A percentile compares a stretch with the other conserved stretches of the same genome.
phyloP scores from a whole-genome alignment of 2,113 vertebrate species.

The Oreocharis arfaki region DNA sequence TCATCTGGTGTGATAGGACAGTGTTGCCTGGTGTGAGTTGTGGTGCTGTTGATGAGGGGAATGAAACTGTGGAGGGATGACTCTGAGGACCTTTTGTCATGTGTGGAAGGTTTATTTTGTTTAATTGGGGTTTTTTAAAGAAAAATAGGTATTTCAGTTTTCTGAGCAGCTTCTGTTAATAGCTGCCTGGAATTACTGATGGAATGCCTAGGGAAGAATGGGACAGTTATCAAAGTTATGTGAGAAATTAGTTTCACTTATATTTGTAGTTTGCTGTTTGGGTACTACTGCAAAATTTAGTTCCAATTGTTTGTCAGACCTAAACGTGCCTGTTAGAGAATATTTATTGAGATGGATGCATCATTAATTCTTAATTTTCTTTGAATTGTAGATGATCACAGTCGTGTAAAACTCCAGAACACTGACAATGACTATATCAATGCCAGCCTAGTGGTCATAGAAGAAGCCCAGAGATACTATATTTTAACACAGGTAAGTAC shows the following conservation, averaged over 20 bases:
- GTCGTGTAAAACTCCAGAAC: conserved; percentile 91
- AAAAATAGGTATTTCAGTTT: background rate
- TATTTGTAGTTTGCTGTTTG: background rate
- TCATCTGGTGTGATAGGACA: background rate
- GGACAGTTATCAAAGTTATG: background rate
- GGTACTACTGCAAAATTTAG: background rate
- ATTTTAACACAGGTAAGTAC: conserved; percentile 91
- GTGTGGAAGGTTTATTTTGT: background rate
- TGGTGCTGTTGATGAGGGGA: background rate
- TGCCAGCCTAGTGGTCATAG: conserved; percentile 87
- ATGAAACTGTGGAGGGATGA: background rate
- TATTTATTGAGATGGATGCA: background rate
- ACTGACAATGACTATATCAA: conserved; percentile 97
- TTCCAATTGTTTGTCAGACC: background rate
- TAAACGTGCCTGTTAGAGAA: background rate
- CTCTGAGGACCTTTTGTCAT: background rate
- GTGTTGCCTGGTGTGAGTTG: background rate
- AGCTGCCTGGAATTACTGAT: background rate
- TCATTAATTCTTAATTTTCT: background rate
- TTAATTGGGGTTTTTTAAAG: background rate
- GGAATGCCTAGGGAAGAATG: background rate
- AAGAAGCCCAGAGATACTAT: conserved; percentile 91
- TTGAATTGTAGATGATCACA: conserved; percentile 88
- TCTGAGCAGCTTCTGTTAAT: background rate
- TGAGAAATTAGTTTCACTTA: background rate